Conservation (phyloP, 2,888 invertebrate genomes). For the Caenorhabditis wallacei region DNA sequence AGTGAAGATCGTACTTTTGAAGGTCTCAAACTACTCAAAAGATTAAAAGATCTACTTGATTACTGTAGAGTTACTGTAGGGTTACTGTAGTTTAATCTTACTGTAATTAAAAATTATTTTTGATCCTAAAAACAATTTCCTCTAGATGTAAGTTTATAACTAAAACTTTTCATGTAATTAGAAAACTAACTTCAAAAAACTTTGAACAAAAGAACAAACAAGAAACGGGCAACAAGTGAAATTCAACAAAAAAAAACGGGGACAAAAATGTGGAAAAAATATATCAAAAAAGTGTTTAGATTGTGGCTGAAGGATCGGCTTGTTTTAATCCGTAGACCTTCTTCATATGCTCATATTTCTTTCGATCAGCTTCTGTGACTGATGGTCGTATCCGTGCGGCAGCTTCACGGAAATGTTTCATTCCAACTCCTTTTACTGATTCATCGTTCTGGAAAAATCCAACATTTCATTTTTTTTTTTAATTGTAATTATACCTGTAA, state of each 20-base stretch:
- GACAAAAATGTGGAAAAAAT: neutral
- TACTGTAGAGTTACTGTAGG: too few species aligned
- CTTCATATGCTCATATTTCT: conserved; percentile 87
- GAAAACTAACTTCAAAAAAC: neutral
- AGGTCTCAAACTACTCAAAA: neutral
- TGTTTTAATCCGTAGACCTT: conserved; percentile 68
- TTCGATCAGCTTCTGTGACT: conserved; percentile 87
- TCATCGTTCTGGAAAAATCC: conserved; percentile 53
- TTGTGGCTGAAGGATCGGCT: neutral
- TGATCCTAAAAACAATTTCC: too few species aligned
- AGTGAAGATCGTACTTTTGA: neutral
- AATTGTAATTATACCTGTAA: conserved; percentile 41
- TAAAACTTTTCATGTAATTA: neutral
- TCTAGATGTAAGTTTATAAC: too few species aligned
- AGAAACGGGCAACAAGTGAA: conserved; percentile 13
- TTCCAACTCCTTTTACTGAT: conserved; percentile 57
- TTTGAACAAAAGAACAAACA: neutral
- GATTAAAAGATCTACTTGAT: too few species aligned
- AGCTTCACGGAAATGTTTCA: conserved; percentile 85
- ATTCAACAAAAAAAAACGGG: conserved; percentile 24
- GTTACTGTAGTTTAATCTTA: too few species aligned
- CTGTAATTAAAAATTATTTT: too few species aligned
- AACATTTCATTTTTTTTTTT: neutral
- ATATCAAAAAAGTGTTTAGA: neutral
- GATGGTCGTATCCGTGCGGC: conserved; percentile 91